These are phyloP conservation scores for Falcunculus frontatus DNA, from an alignment of 2,113 vertebrate genomes.

Conservation along the genomic window DNA sequence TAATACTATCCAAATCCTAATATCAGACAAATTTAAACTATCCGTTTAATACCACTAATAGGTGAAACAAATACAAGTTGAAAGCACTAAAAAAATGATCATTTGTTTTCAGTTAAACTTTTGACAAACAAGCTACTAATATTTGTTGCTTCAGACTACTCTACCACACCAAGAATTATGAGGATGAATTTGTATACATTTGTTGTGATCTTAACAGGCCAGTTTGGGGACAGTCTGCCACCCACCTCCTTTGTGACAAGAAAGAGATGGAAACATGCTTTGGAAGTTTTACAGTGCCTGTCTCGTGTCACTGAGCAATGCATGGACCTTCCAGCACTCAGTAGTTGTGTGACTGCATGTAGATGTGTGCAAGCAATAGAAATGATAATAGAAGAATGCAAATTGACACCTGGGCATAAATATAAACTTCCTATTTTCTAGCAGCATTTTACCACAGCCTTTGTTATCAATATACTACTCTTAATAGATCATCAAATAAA, in stretches of 20 bases:
- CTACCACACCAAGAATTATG: neutral
- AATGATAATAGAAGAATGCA: neutral
- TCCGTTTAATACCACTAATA: neutral
- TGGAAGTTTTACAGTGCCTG: slow-evolving; percentile 72
- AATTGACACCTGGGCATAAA: neutral
- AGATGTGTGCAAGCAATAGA: slow-evolving; percentile 13
- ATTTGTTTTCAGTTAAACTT: neutral
- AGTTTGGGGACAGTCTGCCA: slow-evolving; percentile 67
- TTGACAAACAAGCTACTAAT: neutral
- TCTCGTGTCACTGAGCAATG: slow-evolving; percentile 50
- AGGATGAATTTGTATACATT: slow-evolving; percentile 28
- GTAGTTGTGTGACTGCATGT: neutral
- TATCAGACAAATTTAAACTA: neutral
- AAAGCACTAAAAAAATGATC: neutral
- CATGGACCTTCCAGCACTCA: slow-evolving; percentile 61
- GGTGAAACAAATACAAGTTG: neutral
- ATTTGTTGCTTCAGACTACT: neutral
- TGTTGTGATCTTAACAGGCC: slow-evolving; percentile 63
- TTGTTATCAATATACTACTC: neutral
- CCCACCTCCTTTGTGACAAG: slow-evolving; percentile 65
- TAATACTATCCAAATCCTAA: neutral
- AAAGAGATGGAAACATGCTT: slow-evolving; percentile 70
- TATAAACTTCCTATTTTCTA: neutral
- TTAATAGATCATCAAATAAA: neutral
- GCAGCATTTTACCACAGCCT: neutral